Base-by-base conservation (phyloP, 2,888 invertebrate genomes). In the Geotrupes spiniger region DNA sequence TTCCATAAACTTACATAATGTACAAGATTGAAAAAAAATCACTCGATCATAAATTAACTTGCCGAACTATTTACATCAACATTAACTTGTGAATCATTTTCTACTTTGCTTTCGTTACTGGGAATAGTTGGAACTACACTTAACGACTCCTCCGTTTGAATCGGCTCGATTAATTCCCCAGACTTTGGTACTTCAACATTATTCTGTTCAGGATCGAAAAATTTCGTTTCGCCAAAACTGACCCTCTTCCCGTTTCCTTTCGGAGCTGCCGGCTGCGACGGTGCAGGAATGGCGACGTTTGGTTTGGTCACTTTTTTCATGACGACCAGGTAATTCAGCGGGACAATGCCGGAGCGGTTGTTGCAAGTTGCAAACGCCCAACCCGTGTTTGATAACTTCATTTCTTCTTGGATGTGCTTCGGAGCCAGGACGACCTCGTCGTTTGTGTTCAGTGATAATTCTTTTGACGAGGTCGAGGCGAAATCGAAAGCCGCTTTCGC, bases 391-490 rank as follows among this genome's bases (percentile, higher is more conserved):
- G 82, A 78, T 2, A 85, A 70, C 8, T 77, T 60, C 56, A 78
- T 73, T 33, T 79, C 77, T 60, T 80, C 78, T 72, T 97, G 96
- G 15, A 92, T 76, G 56, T 87, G 84, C 65, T 84, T 80, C 1
- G 96, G 95, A 0, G 96, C 96, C 6, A 97, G 74, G 46, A 82
- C 78, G 4, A 97, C 72, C 26, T 81, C 79, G 63, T 94, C 90
- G 54, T 92, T 91, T 43, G 82, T 78, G 54, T 77, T 76, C 64
- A 97, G 80, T 53, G 83, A 82, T 21, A 97, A 69, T 72, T 97
- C 97, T 52, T 87, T 83, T 0, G 82, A 79, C 9, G 79, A 78
- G 1, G 80, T 77, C 1, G 86, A 87, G 44, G 78, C 76, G 73
- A 92, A 96, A 66, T 88, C 84, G 71, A 86, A 87, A 10, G 84